Evolutionary conservation across 64 coral and sea anemone species (phyloP), one percentile per base, ranked within the genome.

Genomic region (Hydrozoanthus tunicans): DNA sequence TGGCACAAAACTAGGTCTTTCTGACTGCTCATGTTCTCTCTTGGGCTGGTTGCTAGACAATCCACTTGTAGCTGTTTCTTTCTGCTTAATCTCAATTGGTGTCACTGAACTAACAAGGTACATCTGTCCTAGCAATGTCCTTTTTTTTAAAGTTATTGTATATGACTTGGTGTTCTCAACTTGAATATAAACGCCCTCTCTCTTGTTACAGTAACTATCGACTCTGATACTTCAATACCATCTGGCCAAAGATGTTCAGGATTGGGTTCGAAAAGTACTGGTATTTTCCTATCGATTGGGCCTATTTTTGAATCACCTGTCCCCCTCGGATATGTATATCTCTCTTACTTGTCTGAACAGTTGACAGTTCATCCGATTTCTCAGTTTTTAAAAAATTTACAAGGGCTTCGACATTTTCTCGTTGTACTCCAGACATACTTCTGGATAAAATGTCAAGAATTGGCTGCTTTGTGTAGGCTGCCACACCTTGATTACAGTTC

Each of bases 221-320:
- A 52, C 43, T 86, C 64, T 24, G 62, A 70, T 53, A 86, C 27
- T 67, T 56, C 51, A 43, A 72, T 23, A 70, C 83, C 65, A 55
- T 86, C 64, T 10, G 64, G 64, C 64, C 59, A 70, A 6, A 6
- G n/a, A 59, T 57, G 57, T 72, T 85, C 10, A 85, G 79, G 15
- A 64, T 86, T 77, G 57, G 82, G 81, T 63, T 92, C 80, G 66
- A 92, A 92, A 14, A 92, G 60, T 20, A 66, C 91, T 67, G 91
- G 81, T 61, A 81, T 61, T 65, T 73, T 91, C 9, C 53, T 64
- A 51, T 86, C 26, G 15, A 85, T 73, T 62, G 91, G 81, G 56
- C 81, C 81, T 43, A 82, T 64, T 10, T 72, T 74, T 54, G 6
- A 79, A 79, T 53, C 23, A 75, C 77, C 82, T 93, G 91, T 1